Evolutionary conservation across 2,797 vertebrate genomes (phyloP).

Genomic region (Caiman crocodilus): DNA sequence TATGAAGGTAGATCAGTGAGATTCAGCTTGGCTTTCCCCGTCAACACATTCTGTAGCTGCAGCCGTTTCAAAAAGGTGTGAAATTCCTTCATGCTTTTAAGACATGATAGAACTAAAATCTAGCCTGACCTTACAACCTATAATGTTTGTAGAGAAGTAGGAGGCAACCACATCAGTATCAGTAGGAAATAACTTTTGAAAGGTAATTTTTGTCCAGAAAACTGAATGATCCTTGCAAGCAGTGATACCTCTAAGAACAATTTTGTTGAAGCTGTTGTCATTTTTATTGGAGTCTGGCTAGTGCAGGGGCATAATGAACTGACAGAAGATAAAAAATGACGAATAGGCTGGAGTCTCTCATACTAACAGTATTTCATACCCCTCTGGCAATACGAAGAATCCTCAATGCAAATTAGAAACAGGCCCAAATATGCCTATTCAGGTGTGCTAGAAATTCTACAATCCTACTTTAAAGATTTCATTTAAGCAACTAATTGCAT

Average conservation of each 20-base stretch:
- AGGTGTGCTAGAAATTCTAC: neutral
- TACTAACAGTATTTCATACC: neutral
- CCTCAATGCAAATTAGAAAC: slow-evolving; percentile 47
- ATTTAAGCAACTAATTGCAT: neutral
- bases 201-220: neutral
- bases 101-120: neutral
- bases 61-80: neutral
- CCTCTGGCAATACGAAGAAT: slow-evolving; percentile 12
- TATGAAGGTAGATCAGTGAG: neutral
- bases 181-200: slow-evolving; percentile 21
- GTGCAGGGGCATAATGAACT: neutral
- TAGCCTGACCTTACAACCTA: neutral
- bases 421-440: slow-evolving; percentile 12
- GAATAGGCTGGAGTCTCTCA: neutral
- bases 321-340: neutral
- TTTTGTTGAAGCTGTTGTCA: slow-evolving; percentile 38
- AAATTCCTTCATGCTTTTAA: neutral
- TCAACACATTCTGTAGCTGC: neutral
- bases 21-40: neutral
- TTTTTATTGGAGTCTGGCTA: neutral
- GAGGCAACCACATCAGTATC: slow-evolving; percentile 15
- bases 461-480: slow-evolving; percentile 1
- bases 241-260: neutral
- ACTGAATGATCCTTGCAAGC: slow-evolving; percentile 36
- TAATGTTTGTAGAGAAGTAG: too few species aligned